Base-by-base conservation (phyloP, 2,113 vertebrate species). In the Strix uralensis region DNA sequence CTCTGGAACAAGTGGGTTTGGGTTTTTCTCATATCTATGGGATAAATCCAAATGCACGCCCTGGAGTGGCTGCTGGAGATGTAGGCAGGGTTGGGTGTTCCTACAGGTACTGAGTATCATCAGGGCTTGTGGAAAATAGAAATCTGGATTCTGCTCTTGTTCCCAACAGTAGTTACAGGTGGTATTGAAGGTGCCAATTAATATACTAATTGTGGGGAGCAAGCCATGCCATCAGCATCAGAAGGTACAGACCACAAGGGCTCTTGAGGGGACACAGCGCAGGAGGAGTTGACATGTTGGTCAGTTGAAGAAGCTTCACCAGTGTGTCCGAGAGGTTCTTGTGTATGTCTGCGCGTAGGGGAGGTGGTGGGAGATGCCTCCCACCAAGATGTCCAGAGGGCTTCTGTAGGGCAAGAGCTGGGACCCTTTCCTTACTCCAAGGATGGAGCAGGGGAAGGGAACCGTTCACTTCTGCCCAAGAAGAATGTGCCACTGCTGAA, bases 191-290 rank as follows among this genome's bases (percentile, higher is more conserved):
- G 44, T 54, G 61, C 66, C 55, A 42, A 0, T 57, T 49, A 61
- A 51, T 74, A 2, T 3, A 25, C 17, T 40, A 30, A 27, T 19
- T 44, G 67, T 44, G 81, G 65, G 44, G 61, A 92, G 83, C 55
- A 30, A 62, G 58, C 57, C 25, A 5, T 0, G 1, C 71, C 61
- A 44, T 54, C 0, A 0, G 86, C 61, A 21, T n/a, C 22, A 4
- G 75, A 34, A 70, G 47, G 23, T 47, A 10, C 49, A 72, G 87
- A 20, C 34, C 47, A 16, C 16, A 12, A 65, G 86, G 0, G 0
- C 26, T 86, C 30, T 18, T 1, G 0, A 34, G 62, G 59, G 67
- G 23, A 74, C 23, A 21, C 1, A 4, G 47, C 0, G 0, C 54
- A 55, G 86, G 54, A 55, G 44, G 42, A 65, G 27, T 0, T 63